phyloP scores from a whole-genome alignment of 2,113 vertebrate genomes.

The Willisornis vidua region DNA sequence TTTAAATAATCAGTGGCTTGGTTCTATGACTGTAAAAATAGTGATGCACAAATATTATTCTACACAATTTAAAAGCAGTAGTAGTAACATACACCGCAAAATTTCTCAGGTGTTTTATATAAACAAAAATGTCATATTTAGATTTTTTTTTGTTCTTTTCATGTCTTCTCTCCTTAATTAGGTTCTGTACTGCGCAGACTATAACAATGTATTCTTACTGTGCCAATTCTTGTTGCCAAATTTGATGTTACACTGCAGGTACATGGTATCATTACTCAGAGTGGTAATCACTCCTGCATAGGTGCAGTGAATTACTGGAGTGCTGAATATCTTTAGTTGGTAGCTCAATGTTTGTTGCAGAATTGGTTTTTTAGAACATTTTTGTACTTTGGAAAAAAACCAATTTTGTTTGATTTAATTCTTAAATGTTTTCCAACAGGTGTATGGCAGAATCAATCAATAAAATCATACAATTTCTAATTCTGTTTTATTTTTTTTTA shows the following conservation, averaged over 20 bases:
- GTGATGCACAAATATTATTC: neutral
- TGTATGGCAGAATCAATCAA: neutral
- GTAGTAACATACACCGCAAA: neutral
- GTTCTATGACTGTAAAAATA: neutral
- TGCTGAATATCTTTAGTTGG: neutral
- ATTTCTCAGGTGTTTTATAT: neutral
- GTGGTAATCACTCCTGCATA: neutral
- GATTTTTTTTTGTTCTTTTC: neutral
- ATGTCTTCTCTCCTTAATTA: neutral
- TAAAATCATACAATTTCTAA: neutral
- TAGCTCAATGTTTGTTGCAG: neutral
- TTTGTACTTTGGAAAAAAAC: neutral
- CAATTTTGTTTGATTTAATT: neutral
- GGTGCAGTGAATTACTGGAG: neutral
- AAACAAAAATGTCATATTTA: neutral
- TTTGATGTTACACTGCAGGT: neutral
- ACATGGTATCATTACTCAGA: neutral
- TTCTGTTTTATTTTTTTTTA: neutral
- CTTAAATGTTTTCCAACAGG: neutral
- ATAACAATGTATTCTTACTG: neutral
- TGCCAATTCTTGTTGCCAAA: neutral
- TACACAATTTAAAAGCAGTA: neutral
- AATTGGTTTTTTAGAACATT: neutral
- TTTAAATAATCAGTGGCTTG: neutral
- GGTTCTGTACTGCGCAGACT: neutral